Evolutionary conservation across 2,113 vertebrate genomes (phyloP).

Genomic region (Dasyprocta punctata): DNA sequence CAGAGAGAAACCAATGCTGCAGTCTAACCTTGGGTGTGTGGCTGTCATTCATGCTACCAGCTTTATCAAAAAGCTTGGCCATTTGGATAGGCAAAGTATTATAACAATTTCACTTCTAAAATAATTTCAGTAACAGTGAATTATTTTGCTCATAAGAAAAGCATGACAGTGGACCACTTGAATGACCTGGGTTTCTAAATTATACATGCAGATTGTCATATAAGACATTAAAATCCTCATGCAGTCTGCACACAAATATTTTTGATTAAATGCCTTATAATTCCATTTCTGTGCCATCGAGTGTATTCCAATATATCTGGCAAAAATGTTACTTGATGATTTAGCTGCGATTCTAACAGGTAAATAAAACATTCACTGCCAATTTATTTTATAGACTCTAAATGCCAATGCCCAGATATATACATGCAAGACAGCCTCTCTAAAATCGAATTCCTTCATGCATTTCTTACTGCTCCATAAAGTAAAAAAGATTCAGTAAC

Average conservation of each 20-base stretch:
- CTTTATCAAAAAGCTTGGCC: conserved; percentile 36
- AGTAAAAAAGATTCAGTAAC: conserved; percentile 69
- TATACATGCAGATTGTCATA: not conserved
- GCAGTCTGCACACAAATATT: conserved; percentile 42
- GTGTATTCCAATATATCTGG: conserved; percentile 34
- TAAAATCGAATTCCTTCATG: conserved; percentile 67
- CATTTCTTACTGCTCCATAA: conserved; percentile 72
- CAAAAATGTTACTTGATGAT: conserved; percentile 48
- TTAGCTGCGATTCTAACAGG: conserved; percentile 45
- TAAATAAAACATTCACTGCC: conserved; percentile 78
- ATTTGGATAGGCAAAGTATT: not conserved
- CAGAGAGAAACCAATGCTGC: conserved; percentile 67
- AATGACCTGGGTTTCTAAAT: conserved; percentile 42
- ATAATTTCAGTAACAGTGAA: not conserved
- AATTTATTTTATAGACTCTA: conserved; percentile 78
- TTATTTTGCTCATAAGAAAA: not conserved
- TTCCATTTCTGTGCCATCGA: conserved; percentile 22
- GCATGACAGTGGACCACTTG: not conserved
- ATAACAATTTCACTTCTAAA: not conserved
- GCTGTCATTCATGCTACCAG: conserved; percentile 79
- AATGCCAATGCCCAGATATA: conserved; percentile 71
- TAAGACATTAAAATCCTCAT: conserved; percentile 51
- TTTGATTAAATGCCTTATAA: conserved; percentile 55
- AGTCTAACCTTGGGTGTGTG: conserved; percentile 78
- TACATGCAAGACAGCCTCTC: conserved; percentile 36